A percentile compares a stretch with the other conserved stretches of the same genome.
phyloP scores from a whole-genome alignment of 2,113 vertebrate species.

The Pelvicachromis taeniatus region DNA sequence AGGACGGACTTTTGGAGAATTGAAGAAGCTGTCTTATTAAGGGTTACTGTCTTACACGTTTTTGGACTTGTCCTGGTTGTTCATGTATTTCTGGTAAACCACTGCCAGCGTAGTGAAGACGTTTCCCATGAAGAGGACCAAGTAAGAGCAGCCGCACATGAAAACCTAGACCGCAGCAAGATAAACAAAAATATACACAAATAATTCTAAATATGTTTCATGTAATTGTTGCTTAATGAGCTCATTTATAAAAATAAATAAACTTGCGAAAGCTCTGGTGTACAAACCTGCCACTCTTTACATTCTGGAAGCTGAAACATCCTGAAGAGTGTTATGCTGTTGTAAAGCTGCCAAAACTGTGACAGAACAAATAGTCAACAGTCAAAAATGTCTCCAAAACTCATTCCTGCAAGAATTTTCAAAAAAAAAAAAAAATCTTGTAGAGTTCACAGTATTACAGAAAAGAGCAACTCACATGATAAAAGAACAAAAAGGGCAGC shows the following conservation, averaged over 20 bases:
- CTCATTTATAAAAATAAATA: background rate
- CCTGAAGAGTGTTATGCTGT: constrained; percentile 84
- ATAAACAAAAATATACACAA: background rate
- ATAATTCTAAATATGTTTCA: background rate
- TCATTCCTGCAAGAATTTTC: background rate
- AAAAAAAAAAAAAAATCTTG: background rate
- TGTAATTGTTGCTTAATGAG: background rate
- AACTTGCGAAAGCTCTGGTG: background rate
- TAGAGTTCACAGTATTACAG: background rate
- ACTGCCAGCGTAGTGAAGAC: constrained; percentile 91
- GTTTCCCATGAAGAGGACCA: constrained; percentile 90
- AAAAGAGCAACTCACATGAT: constrained; percentile 79
- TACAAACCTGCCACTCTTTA: constrained; percentile 94
- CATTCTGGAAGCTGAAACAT: constrained; percentile 86
- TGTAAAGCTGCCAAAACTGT: constrained; percentile 96
- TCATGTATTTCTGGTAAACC: constrained; percentile 90
- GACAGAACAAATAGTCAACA: background rate
- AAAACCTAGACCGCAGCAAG: constrained; percentile 75
- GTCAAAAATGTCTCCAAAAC: background rate
- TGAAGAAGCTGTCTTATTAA: background rate
- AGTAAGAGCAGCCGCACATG: constrained; percentile 90
- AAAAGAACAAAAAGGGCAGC: constrained; percentile 93
- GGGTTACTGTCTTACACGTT: constrained; percentile 37
- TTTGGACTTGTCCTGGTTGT: constrained; percentile 79
- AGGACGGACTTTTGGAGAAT: background rate